Percentiles rank a stretch among this genome's conserved stretches.
phyloP scores from a whole-genome alignment of 2,888 invertebrate species.

The Agonum fuliginosum region DNA sequence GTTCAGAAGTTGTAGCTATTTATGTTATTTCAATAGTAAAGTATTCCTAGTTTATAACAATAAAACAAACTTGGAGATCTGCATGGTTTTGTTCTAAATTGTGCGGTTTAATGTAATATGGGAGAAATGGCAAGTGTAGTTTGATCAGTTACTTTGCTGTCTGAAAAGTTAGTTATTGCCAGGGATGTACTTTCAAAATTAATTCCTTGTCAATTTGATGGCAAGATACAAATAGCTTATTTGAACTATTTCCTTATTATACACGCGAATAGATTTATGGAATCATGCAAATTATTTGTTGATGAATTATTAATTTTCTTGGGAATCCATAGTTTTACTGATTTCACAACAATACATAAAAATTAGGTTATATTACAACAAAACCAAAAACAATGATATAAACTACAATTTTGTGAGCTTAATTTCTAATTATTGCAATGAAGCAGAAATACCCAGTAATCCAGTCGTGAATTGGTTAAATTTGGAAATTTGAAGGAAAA shows the following conservation, averaged over 20 bases:
- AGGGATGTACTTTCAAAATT: not conserved
- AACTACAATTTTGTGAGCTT: too few relatives aligned
- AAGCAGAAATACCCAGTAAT: too few relatives aligned
- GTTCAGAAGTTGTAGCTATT: constrained; percentile 18
- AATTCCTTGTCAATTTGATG: constrained; percentile 1
- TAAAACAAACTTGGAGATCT: constrained; percentile 26
- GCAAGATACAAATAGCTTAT: not conserved
- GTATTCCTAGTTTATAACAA: constrained; percentile 17
- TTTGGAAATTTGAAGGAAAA: too few relatives aligned
- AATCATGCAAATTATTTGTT: too few relatives aligned
- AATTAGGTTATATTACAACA: not conserved
- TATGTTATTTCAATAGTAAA: constrained; percentile 14
- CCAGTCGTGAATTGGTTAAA: too few relatives aligned
- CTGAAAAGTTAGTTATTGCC: constrained; percentile 9
- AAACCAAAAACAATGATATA: too few relatives aligned
- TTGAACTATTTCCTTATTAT: not conserved
- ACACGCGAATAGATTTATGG: not conserved
- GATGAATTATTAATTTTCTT: not conserved
- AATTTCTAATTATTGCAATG: too few relatives aligned
- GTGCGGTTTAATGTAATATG: constrained; percentile 7
- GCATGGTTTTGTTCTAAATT: constrained; percentile 19
- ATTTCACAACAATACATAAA: not conserved
- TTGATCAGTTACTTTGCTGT: constrained; percentile 24
- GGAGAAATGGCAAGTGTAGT: constrained; percentile 6
- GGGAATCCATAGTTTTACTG: not conserved